These are phyloP conservation scores for Todiramphus saurophagus DNA, from an alignment of 2,113 vertebrate genomes.

Conservation along the genomic window DNA sequence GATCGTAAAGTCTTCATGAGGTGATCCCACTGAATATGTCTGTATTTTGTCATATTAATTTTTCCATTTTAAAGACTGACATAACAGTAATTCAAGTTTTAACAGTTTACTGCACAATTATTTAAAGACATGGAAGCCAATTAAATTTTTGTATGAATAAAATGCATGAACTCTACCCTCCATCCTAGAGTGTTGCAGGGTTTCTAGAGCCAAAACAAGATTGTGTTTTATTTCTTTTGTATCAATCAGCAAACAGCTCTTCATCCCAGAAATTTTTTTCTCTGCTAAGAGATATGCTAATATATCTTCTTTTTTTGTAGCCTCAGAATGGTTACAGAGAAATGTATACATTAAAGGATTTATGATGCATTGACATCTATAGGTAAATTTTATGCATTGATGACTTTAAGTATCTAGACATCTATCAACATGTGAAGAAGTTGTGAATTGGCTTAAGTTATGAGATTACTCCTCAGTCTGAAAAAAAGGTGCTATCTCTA, in stretches of 20 bases:
- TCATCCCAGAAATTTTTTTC: neutral
- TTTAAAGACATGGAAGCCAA: neutral
- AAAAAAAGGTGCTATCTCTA: neutral
- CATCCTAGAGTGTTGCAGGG: neutral
- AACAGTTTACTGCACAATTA: neutral
- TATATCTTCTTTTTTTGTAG: neutral
- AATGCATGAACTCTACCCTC: neutral
- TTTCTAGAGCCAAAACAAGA: neutral
- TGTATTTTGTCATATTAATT: neutral
- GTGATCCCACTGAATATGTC: neutral
- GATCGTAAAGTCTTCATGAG: neutral
- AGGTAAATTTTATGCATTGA: neutral
- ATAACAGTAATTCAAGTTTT: neutral
- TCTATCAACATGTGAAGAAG: neutral
- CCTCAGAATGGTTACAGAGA: neutral
- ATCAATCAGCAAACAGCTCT: neutral
- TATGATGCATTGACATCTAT: neutral
- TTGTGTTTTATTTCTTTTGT: neutral
- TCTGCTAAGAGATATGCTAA: neutral
- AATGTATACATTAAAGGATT: constrained; percentile 13
- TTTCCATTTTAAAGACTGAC: neutral
- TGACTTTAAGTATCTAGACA: constrained; percentile 4
- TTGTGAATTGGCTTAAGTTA: neutral
- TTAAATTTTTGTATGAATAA: neutral
- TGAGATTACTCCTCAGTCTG: neutral